Evolutionary conservation across 2,888 invertebrate species (phyloP).

Genomic region (Tetragnatha montana): DNA sequence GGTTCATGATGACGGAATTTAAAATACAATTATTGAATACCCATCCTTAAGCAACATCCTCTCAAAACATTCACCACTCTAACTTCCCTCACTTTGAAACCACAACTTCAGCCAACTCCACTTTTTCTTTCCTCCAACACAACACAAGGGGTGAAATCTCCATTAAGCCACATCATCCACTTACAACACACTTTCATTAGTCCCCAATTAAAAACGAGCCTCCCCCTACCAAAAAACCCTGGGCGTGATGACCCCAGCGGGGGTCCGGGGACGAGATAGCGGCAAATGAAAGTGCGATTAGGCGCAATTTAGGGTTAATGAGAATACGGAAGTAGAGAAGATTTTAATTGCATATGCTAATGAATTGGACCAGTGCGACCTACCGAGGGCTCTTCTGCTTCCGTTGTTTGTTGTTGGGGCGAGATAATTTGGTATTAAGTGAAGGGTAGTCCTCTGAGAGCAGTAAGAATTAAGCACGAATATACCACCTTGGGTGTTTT

Average conservation of each 20-base stretch:
- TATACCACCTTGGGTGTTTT: neutral
- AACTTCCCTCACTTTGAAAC: neutral
- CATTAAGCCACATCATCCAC: constrained; percentile 2
- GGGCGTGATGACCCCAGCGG: constrained; percentile 5
- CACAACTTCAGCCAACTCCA: neutral
- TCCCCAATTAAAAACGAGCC: constrained; percentile 46
- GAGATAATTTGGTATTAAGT: constrained; percentile 40
- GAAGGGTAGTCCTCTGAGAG: neutral
- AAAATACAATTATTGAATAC: too few relatives aligned
- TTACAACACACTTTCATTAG: constrained; percentile 36
- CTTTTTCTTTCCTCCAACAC: neutral
- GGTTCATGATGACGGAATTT: too few relatives aligned
- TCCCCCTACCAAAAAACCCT: constrained; percentile 15
- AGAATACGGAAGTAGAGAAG: constrained; percentile 58
- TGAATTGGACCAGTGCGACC: constrained; percentile 36
- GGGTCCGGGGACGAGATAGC: neutral
- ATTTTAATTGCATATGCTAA: constrained; percentile 62
- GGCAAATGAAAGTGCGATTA: constrained; percentile 60
- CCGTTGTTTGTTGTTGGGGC: constrained; percentile 16
- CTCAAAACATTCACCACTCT: neutral
- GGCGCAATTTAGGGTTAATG: constrained; percentile 55
- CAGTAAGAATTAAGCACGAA: neutral
- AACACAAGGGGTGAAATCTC: neutral
- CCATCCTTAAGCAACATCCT: neutral
- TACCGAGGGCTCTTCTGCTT: neutral